phyloP scores from a whole-genome alignment of 2,797 vertebrate species.

The Pangasius mekongensis region DNA sequence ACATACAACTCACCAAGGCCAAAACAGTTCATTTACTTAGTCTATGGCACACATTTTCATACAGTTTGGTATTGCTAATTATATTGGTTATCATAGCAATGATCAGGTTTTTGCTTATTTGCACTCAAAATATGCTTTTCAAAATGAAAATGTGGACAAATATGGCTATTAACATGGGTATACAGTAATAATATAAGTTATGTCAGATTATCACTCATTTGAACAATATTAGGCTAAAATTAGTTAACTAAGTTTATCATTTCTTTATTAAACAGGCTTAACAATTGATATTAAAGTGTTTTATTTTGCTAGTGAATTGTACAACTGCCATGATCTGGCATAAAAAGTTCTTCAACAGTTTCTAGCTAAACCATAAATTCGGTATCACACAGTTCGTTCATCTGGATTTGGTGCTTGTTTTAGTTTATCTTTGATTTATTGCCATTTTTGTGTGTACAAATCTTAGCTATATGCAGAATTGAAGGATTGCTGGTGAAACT shows the following conservation, averaged over 20 bases:
- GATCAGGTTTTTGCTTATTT: not conserved
- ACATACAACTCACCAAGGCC: not conserved
- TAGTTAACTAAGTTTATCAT: no score
- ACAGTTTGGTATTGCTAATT: not conserved
- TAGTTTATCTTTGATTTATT: no score
- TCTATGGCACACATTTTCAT: not conserved
- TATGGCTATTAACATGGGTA: no score
- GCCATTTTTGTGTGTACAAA: not conserved
- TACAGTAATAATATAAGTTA: not conserved
- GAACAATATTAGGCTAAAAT: not conserved
- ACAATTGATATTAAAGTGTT: not conserved
- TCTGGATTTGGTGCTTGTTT: no score
- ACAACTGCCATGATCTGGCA: no score
- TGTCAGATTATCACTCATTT: not conserved
- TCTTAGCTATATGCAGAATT: not conserved
- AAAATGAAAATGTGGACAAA: not conserved
- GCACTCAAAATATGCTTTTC: not conserved
- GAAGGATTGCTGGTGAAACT: not conserved
- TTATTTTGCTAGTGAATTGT: not conserved
- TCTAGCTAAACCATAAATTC: no score
- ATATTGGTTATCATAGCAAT: not conserved
- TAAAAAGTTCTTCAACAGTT: no score
- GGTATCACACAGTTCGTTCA: no score
- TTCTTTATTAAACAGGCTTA: not conserved
- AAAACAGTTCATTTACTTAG: not conserved